A percentile compares a stretch with the other conserved stretches of the same genome.
phyloP scores from a whole-genome alignment of 1,140 invertebrate species.

The Papilio polytes region DNA sequence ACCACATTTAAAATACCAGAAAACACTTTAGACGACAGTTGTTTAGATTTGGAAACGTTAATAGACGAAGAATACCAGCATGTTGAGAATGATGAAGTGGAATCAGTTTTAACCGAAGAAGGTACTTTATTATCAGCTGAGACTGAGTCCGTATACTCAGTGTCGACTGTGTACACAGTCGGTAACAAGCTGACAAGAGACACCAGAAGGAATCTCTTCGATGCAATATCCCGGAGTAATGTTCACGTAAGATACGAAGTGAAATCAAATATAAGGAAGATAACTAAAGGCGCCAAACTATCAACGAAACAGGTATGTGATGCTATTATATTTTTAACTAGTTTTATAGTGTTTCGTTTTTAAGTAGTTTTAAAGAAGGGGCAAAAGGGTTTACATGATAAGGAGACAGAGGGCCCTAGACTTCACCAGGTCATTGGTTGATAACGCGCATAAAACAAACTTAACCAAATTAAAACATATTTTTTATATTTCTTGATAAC shows the following conservation, averaged over 20 bases:
- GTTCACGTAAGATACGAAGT: slow-evolving; percentile 77
- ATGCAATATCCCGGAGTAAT: slow-evolving; percentile 76
- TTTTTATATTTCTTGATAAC: too few relatives aligned
- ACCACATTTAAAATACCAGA: slow-evolving; percentile 61
- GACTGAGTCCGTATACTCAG: slow-evolving; percentile 73
- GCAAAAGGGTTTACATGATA: too few relatives aligned
- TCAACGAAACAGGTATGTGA: slow-evolving; percentile 77
- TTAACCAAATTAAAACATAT: too few relatives aligned
- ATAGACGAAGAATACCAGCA: slow-evolving; percentile 81
- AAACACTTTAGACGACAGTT: slow-evolving; percentile 69
- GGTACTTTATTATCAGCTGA: slow-evolving; percentile 70
- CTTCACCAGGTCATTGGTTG: too few relatives aligned
- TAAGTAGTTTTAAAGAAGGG: too few relatives aligned
- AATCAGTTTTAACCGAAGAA: slow-evolving; percentile 73
- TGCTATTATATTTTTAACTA: too few relatives aligned
- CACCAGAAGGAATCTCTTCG: slow-evolving; percentile 74
- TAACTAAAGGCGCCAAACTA: slow-evolving; percentile 80
- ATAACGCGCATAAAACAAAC: too few relatives aligned
- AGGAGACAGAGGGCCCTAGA: too few relatives aligned
- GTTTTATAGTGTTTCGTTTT: too few relatives aligned
- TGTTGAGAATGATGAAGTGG: slow-evolving; percentile 74
- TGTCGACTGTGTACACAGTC: slow-evolving; percentile 70
- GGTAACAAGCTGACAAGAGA: slow-evolving; percentile 71
- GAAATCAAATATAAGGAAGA: slow-evolving; percentile 77
- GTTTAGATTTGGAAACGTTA: slow-evolving; percentile 70